Base-by-base conservation (phyloP, 2,888 invertebrate species). In the Cyrtodaria siliqua region DNA sequence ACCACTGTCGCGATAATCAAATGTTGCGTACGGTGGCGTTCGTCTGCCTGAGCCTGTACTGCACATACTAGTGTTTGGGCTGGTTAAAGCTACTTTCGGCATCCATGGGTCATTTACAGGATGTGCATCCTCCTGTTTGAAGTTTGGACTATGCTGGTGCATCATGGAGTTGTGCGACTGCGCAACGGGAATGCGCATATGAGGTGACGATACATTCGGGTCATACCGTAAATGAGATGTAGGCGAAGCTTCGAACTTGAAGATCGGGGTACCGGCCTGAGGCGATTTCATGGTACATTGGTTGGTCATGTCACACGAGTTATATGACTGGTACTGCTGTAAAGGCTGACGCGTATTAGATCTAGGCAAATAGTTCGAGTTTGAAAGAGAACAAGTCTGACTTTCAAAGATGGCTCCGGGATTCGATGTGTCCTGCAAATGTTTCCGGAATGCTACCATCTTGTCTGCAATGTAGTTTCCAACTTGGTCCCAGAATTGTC, bases 401-500 rank as follows among this genome's bases (percentile, higher is more conserved):
- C 62, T 44, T 33, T 85, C 82, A 29, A 85, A 85, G 9, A 86
- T 79, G 6, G 70, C 53, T 8, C 83, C 83, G 0, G 84, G 83
- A n/a, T 60, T 61, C 8, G 44, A 44, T 8, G 82, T 75, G 0
- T 59, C 49, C 8, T 71, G 33, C 8, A 86, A 49, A n/a, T 44
- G 26, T 14, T 50, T 56, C 33, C 76, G 68, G 68, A 87, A 87
- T 2, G 27, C 20, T 16, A 66, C 68, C 81, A 86, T 84, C 63
- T 82, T 86, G 27, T 61, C 67, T 9, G 85, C 81, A 6, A 87
- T 55, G 60, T 81, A 82, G 9, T 79, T 61, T 1, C 85, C 83
- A 2, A 87, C 82, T 50, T 83, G 69, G 49, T 82, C 81, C 87
- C 87, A 87, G 56, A 87, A 87, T 42, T 82, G 71, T 0, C 84